These are phyloP conservation scores for Zaprionus bogoriensis DNA, from an alignment of 2,888 invertebrate species.

Conservation along the genomic window DNA sequence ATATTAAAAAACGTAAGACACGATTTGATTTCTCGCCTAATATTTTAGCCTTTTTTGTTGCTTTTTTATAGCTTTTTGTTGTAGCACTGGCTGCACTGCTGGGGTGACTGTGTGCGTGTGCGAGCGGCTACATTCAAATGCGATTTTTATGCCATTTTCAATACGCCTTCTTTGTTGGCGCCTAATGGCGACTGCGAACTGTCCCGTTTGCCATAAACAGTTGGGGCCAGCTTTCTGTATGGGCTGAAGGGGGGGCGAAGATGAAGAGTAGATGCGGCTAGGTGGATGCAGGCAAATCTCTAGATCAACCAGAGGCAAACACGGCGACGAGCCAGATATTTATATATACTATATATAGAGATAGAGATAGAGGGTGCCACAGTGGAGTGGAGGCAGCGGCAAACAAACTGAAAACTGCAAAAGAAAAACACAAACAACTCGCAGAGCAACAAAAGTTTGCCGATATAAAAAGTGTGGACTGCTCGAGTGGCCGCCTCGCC, in stretches of 20 bases:
- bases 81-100: no score
- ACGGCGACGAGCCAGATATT: slow-evolving; percentile 39
- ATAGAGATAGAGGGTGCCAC: not conserved
- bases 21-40: no score
- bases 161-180: slow-evolving; percentile 59
- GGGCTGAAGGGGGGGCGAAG: no score
- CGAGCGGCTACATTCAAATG: slow-evolving; percentile 69
- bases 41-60: no score
- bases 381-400: slow-evolving; percentile 5
- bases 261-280: no score
- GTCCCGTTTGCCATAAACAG: slow-evolving; percentile 21
- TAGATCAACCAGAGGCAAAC: slow-evolving; percentile 59
- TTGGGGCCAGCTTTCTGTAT: slow-evolving; percentile 6
- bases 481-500: slow-evolving; percentile 66
- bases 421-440: slow-evolving; percentile 78
- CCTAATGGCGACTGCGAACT: slow-evolving; percentile 1
- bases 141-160: slow-evolving; percentile 79
- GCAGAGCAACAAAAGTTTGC: slow-evolving; percentile 75
- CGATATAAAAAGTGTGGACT: slow-evolving; percentile 78
- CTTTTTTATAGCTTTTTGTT: no score
- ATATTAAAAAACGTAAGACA: no score
- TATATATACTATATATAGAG: slow-evolving; percentile 10
- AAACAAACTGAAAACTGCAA: slow-evolving; percentile 76
- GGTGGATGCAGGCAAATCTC: slow-evolving; percentile 64
- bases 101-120: not conserved